phyloP scores from a whole-genome alignment of 2,797 vertebrate genomes.

The Scarus forsteni region DNA sequence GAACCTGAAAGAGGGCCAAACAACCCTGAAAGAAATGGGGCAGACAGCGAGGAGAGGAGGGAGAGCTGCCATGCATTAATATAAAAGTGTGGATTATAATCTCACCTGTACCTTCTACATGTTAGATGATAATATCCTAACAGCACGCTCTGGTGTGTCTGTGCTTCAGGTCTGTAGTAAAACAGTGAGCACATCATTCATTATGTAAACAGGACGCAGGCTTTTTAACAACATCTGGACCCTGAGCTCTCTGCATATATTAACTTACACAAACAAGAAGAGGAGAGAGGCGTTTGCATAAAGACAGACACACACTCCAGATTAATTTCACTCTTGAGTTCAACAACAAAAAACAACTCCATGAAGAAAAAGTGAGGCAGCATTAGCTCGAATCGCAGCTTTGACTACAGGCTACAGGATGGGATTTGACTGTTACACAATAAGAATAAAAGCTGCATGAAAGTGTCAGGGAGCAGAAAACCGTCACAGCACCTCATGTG shows the following conservation, averaged over 20 bases:
- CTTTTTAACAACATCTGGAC: constrained; percentile 35
- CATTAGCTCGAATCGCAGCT: not conserved
- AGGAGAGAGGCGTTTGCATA: constrained; percentile 4
- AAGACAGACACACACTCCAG: not conserved
- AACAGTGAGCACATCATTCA: constrained; percentile 34
- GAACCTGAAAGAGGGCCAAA: constrained; percentile 5
- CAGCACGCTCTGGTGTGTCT: not conserved
- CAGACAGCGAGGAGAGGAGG: constrained; percentile 2
- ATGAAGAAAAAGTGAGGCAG: not conserved
- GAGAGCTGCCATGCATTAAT: not conserved
- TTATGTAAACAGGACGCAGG: constrained; percentile 42
- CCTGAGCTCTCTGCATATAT: not conserved
- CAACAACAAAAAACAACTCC: not conserved
- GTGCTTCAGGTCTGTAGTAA: constrained; percentile 6
- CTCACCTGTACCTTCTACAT: not conserved
- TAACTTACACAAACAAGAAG: constrained; percentile 11
- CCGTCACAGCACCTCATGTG: not conserved
- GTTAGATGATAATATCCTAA: constrained; percentile 23
- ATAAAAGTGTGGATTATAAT: not conserved
- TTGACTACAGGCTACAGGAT: not conserved
- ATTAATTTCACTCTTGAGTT: not conserved
- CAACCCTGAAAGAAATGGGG: constrained; percentile 21
- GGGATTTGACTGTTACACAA: not conserved
- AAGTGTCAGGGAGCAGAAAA: not conserved
- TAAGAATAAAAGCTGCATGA: no score